Base-by-base conservation (phyloP, 2,797 vertebrate genomes). In the Bradypodion ventrale region DNA sequence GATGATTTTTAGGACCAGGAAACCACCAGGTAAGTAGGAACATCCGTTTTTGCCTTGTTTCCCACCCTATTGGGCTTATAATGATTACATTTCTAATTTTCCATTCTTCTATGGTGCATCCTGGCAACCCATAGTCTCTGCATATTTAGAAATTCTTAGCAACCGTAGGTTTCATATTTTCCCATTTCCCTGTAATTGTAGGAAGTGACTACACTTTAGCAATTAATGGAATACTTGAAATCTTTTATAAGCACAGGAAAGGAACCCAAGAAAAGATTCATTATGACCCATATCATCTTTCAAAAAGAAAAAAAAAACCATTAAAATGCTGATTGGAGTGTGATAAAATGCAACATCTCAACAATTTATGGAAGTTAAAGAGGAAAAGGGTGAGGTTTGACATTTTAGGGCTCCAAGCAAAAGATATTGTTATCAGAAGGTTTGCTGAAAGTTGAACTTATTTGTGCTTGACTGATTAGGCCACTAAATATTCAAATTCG, bases 171-270 rank as follows among this genome's bases (percentile, higher is more conserved):
- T 62, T 1, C 19, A 84, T 83, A 84, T 83, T 4, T 63, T 27
- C 82, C 27, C 1, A 12, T 86, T 85, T 89, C 56, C 75, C 80
- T 84, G 40, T 27, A 66, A 60, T 83, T 66, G 8, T 79, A 74
- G 82, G 65, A 85, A 68, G 27, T 49, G 68, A 65, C 78, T 76
- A 9, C 62, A 42, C 27, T 29, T 78, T 73, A 25, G 7, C 2
- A 73, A 52, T 65, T 78, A 74, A 87, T 84, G 66, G 29, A 25
- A 68, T 85, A 35, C 9, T 16, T 69, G 4, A 80, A 85, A 68
- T 8, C 74, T 44, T 59, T 83, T 82, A 75, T 27, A 81, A 84
- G 19, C 0, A 2, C 1, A 32, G 82, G 70, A 78, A 84, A 78
- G 49, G 65, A 69, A 69, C 65, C 19, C n/a, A 40, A 40, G 29